Evolutionary conservation across 2,797 vertebrate species (phyloP).

Genomic region (Microctenopoma lineatum): DNA sequence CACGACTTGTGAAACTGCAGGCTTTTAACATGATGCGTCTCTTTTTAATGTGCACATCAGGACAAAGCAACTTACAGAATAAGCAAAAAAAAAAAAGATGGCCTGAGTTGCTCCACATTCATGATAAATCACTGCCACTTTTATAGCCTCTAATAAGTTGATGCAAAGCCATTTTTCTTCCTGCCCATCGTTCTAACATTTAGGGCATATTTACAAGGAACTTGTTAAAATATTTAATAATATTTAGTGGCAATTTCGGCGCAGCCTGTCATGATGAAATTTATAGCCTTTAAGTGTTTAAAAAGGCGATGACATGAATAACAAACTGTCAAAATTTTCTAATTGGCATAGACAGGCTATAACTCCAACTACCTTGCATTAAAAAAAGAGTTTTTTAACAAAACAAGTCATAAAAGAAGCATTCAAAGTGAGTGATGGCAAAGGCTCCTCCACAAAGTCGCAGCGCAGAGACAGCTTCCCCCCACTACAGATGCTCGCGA

Average conservation of each 20-base stretch:
- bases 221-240: conserved; percentile 93
- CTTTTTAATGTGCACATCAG: conserved; percentile 80
- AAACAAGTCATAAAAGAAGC: conserved; percentile 88
- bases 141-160: conserved; percentile 91
- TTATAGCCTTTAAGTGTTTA: conserved; percentile 89
- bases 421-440: conserved; percentile 85
- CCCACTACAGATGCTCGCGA: conserved; percentile 82
- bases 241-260: conserved; percentile 90
- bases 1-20: conserved; percentile 77
- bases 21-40: conserved; percentile 80
- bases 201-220: conserved; percentile 91
- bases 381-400: conserved; percentile 90
- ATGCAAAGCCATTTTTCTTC: conserved; percentile 89
- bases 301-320: conserved; percentile 89
- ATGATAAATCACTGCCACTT: conserved; percentile 84
- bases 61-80: conserved; percentile 78
- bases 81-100: conserved; percentile 78
- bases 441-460: conserved; percentile 83
- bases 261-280: conserved; percentile 82
- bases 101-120: conserved; percentile 80
- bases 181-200: conserved; percentile 88
- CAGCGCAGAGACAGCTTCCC: conserved; percentile 70
- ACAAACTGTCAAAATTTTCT: conserved; percentile 88
- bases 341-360: conserved; percentile 88
- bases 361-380: conserved; percentile 88